Conservation (phyloP, 2,113 vertebrate genomes). For the Ahaetulla prasina region DNA sequence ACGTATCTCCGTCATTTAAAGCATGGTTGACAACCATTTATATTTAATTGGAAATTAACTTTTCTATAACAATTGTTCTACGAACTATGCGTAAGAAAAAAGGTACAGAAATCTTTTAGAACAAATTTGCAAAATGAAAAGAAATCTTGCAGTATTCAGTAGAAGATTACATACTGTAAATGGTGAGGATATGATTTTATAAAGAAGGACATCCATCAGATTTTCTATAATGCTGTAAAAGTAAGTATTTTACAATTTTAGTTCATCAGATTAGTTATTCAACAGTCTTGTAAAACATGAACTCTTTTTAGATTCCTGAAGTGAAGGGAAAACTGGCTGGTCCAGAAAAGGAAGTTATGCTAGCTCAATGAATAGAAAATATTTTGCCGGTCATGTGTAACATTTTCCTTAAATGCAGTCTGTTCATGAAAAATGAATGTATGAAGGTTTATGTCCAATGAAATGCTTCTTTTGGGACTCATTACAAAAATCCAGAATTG, state of each 20-base stretch:
- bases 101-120: conserved; percentile 3
- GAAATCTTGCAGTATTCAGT: not conserved
- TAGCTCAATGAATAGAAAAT: not conserved
- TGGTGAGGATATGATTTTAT: not conserved
- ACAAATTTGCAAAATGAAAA: not conserved
- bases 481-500: not conserved
- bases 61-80: not conserved
- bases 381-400: not conserved
- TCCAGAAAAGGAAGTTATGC: not conserved
- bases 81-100: conserved; percentile 8
- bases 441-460: not conserved
- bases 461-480: conserved; percentile 10
- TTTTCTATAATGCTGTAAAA: conserved; percentile 41
- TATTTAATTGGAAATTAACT: conserved; percentile 39
- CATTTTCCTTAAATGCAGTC: not conserved
- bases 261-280: conserved; percentile 33
- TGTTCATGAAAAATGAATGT: conserved; percentile 3
- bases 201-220: conserved; percentile 18
- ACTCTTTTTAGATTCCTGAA: conserved; percentile 7
- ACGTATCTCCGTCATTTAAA: conserved; percentile 14
- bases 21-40: conserved; percentile 11
- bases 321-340: not conserved
- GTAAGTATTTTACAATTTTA: not conserved
- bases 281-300: conserved; percentile 35
- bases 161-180: not conserved